phyloP scores from a whole-genome alignment of 1,140 invertebrate species.

The Plutomurus gul region DNA sequence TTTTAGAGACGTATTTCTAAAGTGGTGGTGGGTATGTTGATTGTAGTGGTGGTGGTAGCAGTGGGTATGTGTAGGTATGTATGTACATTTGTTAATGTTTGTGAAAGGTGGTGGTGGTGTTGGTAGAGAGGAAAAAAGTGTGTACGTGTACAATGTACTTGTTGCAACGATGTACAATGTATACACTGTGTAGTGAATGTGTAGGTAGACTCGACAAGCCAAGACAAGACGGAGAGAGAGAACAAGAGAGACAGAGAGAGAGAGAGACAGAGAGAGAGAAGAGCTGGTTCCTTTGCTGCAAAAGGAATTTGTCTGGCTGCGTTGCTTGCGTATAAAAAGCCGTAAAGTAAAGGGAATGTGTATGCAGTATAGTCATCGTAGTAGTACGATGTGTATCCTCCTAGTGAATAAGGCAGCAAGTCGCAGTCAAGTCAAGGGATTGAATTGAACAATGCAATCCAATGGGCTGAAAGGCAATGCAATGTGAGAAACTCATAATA shows the following conservation, averaged over 20 bases:
- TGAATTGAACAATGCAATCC: slow-evolving; percentile 26
- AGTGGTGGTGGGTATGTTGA: background rate
- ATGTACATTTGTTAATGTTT: background rate
- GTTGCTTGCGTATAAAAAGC: slow-evolving; percentile 23
- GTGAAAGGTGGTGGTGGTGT: background rate
- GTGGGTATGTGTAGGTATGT: background rate
- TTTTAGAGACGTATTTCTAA: background rate
- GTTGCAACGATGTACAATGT: too few species aligned
- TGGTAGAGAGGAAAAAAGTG: background rate
- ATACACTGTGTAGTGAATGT: too few species aligned
- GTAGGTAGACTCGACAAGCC: too few species aligned
- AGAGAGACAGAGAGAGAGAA: background rate
- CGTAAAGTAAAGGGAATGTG: background rate
- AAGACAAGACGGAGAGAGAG: background rate
- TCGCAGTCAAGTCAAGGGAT: background rate
- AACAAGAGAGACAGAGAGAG: background rate
- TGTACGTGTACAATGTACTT: too few species aligned
- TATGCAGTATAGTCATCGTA: background rate
- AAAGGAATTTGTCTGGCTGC: slow-evolving; percentile 18
- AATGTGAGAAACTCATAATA: slow-evolving; percentile 32
- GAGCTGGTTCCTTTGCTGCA: background rate
- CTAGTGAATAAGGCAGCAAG: background rate
- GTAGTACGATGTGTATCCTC: background rate
- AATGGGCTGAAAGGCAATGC: slow-evolving; percentile 11
- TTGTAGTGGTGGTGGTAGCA: background rate